phyloP scores from a whole-genome alignment of 2,797 vertebrate genomes.

The Triplophysa bombifrons region DNA sequence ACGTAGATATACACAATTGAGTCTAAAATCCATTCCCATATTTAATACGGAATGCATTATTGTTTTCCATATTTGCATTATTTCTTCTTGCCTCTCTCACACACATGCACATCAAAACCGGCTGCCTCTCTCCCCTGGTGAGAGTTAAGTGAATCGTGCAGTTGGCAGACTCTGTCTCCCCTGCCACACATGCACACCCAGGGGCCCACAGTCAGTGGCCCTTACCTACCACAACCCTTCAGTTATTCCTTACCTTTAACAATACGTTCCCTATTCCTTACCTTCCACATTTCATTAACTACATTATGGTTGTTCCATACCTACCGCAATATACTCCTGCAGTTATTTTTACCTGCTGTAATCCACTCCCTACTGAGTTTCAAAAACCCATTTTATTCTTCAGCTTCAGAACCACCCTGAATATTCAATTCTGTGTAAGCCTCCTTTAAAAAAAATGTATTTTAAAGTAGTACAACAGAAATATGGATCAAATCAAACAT shows the following conservation, averaged over 20 bases:
- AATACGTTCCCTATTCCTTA: constrained; percentile 38
- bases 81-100: constrained; percentile 23
- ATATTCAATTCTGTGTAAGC: not conserved
- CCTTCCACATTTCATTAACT: constrained; percentile 57
- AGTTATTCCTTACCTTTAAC: constrained; percentile 51
- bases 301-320: constrained; percentile 40
- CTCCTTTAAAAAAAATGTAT: not conserved
- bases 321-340: constrained; percentile 41
- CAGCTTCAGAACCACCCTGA: not conserved
- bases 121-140: constrained; percentile 56
- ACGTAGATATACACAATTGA: constrained; percentile 24
- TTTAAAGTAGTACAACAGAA: not conserved
- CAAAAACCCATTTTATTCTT: not conserved
- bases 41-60: constrained; percentile 27
- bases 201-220: constrained; percentile 56
- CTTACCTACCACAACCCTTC: constrained; percentile 56
- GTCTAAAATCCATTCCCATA: constrained; percentile 19
- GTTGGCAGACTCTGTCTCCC: constrained; percentile 56
- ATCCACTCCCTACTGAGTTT: constrained; percentile 16
- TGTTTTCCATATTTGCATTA: constrained; percentile 26
- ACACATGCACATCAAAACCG: constrained; percentile 43
- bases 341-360: constrained; percentile 45
- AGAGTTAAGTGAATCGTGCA: constrained; percentile 61
- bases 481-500: not conserved
- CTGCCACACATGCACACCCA: constrained; percentile 40